phyloP scores from a whole-genome alignment of 2,797 vertebrate genomes.

The Gymnopithys bicolor region DNA sequence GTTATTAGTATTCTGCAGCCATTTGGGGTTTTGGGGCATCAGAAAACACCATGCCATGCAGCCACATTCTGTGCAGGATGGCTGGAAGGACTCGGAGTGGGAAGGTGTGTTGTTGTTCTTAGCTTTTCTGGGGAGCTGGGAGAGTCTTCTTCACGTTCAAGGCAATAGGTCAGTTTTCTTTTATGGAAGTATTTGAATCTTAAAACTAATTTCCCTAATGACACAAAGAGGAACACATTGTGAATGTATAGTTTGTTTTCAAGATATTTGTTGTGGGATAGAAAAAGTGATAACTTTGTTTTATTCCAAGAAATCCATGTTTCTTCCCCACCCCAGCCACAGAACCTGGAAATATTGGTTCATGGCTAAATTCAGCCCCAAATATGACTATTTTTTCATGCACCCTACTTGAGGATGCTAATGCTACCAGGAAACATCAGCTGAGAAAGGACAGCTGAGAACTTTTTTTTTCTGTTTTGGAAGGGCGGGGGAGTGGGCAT shows the following conservation, averaged over 20 bases:
- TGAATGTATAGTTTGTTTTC: neutral
- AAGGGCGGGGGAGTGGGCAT: neutral
- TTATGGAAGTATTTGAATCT: neutral
- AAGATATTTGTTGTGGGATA: neutral
- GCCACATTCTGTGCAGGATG: neutral
- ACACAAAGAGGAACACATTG: neutral
- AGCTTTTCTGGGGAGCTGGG: neutral
- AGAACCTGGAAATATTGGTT: neutral
- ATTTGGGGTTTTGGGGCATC: neutral
- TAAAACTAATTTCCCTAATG: neutral
- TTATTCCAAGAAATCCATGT: neutral
- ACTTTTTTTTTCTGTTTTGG: neutral
- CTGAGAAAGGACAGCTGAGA: neutral
- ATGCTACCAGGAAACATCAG: neutral
- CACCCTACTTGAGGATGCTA: neutral
- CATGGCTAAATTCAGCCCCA: neutral
- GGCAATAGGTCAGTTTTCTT: neutral
- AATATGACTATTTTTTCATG: neutral
- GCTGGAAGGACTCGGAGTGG: neutral
- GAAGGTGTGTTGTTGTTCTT: neutral
- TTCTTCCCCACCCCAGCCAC: neutral
- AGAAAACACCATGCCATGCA: fast-evolving
- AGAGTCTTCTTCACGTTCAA: neutral
- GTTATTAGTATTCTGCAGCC: neutral
- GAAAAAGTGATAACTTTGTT: neutral